Base-by-base conservation (phyloP, 2,888 invertebrate genomes). In the Galerucella nymphaeae region DNA sequence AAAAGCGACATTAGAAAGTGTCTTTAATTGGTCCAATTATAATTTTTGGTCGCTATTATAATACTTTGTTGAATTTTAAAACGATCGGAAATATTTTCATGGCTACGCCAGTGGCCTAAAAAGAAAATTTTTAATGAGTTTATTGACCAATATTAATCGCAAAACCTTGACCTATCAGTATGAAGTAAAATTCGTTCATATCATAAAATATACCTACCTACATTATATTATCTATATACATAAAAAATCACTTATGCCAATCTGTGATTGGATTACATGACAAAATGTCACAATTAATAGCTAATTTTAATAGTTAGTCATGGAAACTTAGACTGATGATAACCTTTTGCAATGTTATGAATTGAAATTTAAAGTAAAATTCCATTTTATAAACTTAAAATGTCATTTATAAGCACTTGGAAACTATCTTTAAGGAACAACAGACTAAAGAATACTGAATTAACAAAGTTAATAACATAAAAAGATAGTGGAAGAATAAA, bases 111-210 rank as follows among this genome's bases (percentile, higher is more conserved):
- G 16, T 48, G 45, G 16, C 48, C 59, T 59, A 38, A n/a, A 59
- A 67, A 30, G 30, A 67, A 59, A n/a, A 45, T 23, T 61, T 42
- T 18, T 59, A 30, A 67, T 48, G 50, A 48, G 67, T 67, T 61
- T 48, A 59, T 59, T 67, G 67, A 67, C 67, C 61, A 67, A 61
- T 61, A 59, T 67, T 59, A 13, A 30, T 38, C 30, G 14, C 38
- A n/a, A 30, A 38, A n/a, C 59, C 16, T 59, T 59, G 59, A 30
- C 58, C 14, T n/a, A 59, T 59, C 30, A 9, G 9, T 38, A 2
- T 59, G 30, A 1, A 38, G 30, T 38, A n/a, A 38, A 59, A 16
- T 59, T 14, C 8, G 30, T 50, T 2, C 8, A 18, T 18, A 53
- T 53, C 48, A 48, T 48, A n/a, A n/a, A n/a, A n/a, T 48, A 48